Percentiles rank a stretch among this genome's conserved stretches.
Evolutionary conservation across 53 echinoderm and acorn worm genomes (phyloP).

Genomic region (Apostichopus leukothele): DNA sequence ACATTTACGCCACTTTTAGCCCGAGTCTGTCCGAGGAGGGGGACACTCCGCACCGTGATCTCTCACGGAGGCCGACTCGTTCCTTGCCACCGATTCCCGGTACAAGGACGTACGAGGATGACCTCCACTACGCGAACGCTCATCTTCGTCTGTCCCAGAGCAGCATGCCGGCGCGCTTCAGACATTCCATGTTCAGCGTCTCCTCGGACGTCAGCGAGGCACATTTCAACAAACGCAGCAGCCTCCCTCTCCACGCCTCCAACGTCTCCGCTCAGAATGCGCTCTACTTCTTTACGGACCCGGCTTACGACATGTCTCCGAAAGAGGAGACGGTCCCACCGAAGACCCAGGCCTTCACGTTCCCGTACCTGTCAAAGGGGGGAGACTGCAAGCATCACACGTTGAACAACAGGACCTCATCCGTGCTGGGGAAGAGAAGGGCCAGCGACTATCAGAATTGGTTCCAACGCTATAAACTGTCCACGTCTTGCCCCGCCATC

Average conservation of each 20-base stretch:
- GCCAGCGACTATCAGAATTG: slow-evolving; percentile 37
- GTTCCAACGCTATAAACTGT: slow-evolving; percentile 30
- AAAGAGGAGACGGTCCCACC: background rate
- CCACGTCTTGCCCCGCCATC: slow-evolving; percentile 12
- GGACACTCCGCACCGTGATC: background rate
- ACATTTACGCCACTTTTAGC: slow-evolving; percentile 24
- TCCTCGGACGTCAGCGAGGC: background rate
- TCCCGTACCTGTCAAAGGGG: background rate
- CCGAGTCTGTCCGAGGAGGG: background rate
- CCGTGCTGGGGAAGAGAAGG: background rate
- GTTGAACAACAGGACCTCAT: slow-evolving; percentile 8
- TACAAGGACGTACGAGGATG: background rate
- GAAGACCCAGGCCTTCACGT: slow-evolving; percentile 1
- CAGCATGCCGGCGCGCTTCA: slow-evolving; percentile 13
- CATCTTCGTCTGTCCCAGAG: slow-evolving; percentile 5
- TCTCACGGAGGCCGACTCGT: slow-evolving; percentile 1
- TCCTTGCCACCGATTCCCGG: background rate
- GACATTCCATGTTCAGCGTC: slow-evolving; percentile 11
- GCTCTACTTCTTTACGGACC: slow-evolving; percentile 25
- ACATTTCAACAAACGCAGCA: background rate
- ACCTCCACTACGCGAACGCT: slow-evolving; percentile 6
- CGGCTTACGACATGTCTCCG: background rate
- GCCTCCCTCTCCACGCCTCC: slow-evolving; percentile 16
- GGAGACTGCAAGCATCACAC: slow-evolving; percentile 6
- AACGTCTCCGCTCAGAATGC: slow-evolving; percentile 38